Percentiles rank a stretch among this genome's conserved stretches.
Evolutionary conservation across 2,113 vertebrate species (phyloP).

Genomic region (Caracal caracal): DNA sequence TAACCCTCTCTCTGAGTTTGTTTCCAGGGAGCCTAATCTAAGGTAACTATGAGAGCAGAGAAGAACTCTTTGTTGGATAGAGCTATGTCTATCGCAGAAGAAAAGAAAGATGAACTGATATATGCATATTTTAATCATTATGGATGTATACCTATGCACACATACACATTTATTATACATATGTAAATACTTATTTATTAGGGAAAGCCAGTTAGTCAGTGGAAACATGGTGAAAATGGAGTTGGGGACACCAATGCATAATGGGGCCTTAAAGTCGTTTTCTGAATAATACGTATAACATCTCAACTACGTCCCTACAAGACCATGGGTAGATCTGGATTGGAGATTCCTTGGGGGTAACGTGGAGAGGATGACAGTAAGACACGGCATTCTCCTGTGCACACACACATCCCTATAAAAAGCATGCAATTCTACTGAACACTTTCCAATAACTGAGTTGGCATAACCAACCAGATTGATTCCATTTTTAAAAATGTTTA

Average conservation of each 20-base stretch:
- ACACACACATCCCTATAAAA: not conserved
- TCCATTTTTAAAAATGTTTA: not conserved
- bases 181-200: not conserved
- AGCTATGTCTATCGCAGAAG: not conserved
- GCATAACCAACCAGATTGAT: not conserved
- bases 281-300: not conserved
- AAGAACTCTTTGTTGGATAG: not conserved
- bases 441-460: no score
- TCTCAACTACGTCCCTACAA: not conserved
- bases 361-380: not conserved
- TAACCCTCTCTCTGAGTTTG: not conserved
- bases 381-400: not conserved
- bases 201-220: not conserved
- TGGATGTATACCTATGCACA: not conserved
- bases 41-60: not conserved
- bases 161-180: not conserved
- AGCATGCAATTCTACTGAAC: not conserved
- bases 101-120: not conserved
- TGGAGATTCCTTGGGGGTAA: not conserved
- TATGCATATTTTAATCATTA: not conserved
- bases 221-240: not conserved
- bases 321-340: no score
- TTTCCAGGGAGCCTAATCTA: not conserved
- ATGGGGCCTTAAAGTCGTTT: not conserved
- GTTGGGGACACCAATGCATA: not conserved